phyloP scores from a whole-genome alignment of 2,888 invertebrate genomes.

The Lepetodrilus schrolli region DNA sequence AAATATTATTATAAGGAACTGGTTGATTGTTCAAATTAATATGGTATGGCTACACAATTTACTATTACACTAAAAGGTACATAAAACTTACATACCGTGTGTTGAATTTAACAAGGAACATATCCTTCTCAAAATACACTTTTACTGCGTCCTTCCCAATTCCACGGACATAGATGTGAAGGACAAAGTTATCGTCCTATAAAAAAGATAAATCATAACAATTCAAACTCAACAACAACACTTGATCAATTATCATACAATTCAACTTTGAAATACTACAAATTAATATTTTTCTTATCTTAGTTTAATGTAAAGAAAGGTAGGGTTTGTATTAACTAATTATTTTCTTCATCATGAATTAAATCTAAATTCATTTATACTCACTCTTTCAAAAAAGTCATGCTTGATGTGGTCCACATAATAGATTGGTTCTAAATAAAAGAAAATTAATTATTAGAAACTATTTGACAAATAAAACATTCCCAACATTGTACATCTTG shows the following conservation, averaged over 20 bases:
- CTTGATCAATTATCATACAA: not conserved
- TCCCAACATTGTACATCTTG: too few species aligned
- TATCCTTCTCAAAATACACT: constrained; percentile 56
- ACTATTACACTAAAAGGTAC: too few species aligned
- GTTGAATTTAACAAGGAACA: constrained; percentile 62
- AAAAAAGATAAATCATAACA: constrained; percentile 29
- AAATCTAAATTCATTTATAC: too few species aligned
- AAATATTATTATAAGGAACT: not conserved
- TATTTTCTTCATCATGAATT: too few species aligned
- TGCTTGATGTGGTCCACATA: constrained; percentile 61
- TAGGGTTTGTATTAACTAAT: not conserved
- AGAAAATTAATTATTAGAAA: too few species aligned
- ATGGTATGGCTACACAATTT: not conserved
- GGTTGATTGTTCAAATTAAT: not conserved
- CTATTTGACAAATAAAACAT: not conserved
- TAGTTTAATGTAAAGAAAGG: not conserved
- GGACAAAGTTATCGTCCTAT: constrained; percentile 57
- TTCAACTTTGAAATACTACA: not conserved
- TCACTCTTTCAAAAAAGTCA: constrained; percentile 69
- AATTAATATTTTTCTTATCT: not conserved
- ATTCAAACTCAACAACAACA: not conserved
- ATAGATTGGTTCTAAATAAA: constrained; percentile 61
- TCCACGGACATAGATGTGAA: constrained; percentile 67
- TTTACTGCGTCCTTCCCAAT: constrained; percentile 62
- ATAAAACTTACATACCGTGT: constrained; percentile 58